Evolutionary conservation across 1,140 invertebrate species (phyloP).

Genomic region (Pogonomyrmex californicus): DNA sequence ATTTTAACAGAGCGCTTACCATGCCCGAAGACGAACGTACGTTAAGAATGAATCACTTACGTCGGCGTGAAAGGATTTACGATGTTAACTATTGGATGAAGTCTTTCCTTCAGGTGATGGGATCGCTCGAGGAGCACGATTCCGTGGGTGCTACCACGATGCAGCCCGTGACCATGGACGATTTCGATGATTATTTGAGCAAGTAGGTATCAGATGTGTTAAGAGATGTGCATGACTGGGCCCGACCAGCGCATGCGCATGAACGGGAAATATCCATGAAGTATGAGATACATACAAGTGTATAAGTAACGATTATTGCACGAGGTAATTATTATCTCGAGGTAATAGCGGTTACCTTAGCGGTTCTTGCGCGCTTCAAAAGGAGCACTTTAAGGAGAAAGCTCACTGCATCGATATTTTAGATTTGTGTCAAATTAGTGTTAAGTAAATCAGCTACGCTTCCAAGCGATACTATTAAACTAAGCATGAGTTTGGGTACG

Average conservation of each 20-base stretch:
- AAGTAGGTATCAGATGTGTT: slow-evolving; percentile 88
- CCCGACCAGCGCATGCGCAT: slow-evolving; percentile 82
- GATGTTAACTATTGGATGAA: slow-evolving; percentile 97
- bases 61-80: slow-evolving; percentile 92
- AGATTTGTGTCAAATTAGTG: background rate
- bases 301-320: slow-evolving; percentile 12
- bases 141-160: slow-evolving; percentile 93
- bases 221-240: slow-evolving; percentile 80
- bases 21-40: slow-evolving; percentile 96
- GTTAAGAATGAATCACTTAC: slow-evolving; percentile 94
- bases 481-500: slow-evolving; percentile 83
- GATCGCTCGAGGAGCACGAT: slow-evolving; percentile 92
- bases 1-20: slow-evolving; percentile 90
- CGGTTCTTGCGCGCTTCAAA: too few species aligned
- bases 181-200: slow-evolving; percentile 94
- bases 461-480: slow-evolving; percentile 40
- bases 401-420: slow-evolving; percentile 11
- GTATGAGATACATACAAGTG: slow-evolving; percentile 24
- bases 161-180: slow-evolving; percentile 94
- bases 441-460: slow-evolving; percentile 30
- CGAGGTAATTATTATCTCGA: slow-evolving; percentile 6
- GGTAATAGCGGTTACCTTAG: background rate
- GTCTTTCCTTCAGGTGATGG: slow-evolving; percentile 95
- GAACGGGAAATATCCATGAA: slow-evolving; percentile 49
- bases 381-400: background rate